Evolutionary conservation across 92 coral and sea anemone genomes (phyloP), one percentile per base, ranked within the genome.

Genomic region (Bergia puertoricense): DNA sequence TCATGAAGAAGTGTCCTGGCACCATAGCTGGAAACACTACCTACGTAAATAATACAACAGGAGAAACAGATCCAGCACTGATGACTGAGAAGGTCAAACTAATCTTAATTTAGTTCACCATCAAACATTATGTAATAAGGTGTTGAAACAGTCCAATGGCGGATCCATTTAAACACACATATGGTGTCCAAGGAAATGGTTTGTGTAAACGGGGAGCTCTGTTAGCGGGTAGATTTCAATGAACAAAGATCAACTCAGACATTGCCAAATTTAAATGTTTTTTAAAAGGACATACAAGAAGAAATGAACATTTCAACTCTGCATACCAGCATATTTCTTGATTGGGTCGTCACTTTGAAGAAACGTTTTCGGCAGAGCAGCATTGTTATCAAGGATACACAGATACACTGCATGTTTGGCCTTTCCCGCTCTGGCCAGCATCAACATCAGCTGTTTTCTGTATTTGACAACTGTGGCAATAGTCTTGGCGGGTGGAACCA

Each of bases 341-440:
- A 72, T 6, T 82, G 86, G 86, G 56, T 66, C 50, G 37, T 68
- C 77, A 83, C 43, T 48, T 14, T 84, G 62, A 23, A 84, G 79
- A 36, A 71, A 84, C 4, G 50, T 79, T 3, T 14, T 16, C 14
- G 87, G 77, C 20, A 84, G 87, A 71, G 36, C 39, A 11, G 67
- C 66, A n/a, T 8, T 36, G 65, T 9, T 36, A n/a, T 72, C 87
- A 45, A 10, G 18, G 4, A 11, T 73, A 48, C 91, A 46, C 54
- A 93, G 86, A 85, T 85, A 79, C 76, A 87, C 8, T 5, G 93
- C 96, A 76, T 93, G 92, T 8, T 84, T 74, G 2, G 78, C 22
- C 77, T 83, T 91, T 69, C 90, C 93, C 11, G 83, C 46, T 83
- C 74, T 90, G 0, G 82, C 88, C 46, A 93, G 90, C 20, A 91